A percentile compares a stretch with the other conserved stretches of the same genome.
Conservation (phyloP, 1,140 invertebrate genomes). For the Drosophila pseudoobscura region DNA sequence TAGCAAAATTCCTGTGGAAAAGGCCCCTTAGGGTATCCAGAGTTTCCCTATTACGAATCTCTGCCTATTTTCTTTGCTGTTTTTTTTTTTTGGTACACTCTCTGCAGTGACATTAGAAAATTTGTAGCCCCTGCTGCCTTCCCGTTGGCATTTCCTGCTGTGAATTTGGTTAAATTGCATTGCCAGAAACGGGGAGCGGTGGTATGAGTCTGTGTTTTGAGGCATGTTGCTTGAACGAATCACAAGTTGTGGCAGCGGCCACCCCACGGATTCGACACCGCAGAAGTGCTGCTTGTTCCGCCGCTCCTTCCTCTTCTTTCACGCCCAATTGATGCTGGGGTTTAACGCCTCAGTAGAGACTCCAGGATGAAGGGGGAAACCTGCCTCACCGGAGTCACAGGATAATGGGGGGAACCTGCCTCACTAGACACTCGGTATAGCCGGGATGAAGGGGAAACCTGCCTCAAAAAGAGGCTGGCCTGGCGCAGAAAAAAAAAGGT, state of each 20-base stretch:
- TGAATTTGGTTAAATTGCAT: constrained; percentile 76
- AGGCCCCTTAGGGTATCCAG: too few relatives aligned
- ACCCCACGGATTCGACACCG: constrained; percentile 42
- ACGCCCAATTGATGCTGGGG: constrained; percentile 77
- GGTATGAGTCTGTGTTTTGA: constrained; percentile 19
- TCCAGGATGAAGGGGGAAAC: not conserved
- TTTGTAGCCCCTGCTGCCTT: constrained; percentile 45
- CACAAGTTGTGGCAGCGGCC: constrained; percentile 67
- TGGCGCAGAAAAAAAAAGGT: constrained; percentile 42
- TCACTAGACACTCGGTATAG: too few relatives aligned
- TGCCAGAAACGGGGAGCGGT: constrained; percentile 22
- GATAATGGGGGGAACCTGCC: too few relatives aligned
- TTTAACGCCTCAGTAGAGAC: constrained; percentile 73
- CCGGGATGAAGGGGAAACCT: constrained; percentile 1
- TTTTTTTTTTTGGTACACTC: constrained; percentile 8
- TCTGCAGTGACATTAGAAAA: constrained; percentile 43
- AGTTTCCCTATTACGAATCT: not conserved
- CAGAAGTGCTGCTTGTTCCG: constrained; percentile 71
- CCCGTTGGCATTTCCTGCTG: constrained; percentile 65
- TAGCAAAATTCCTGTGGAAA: too few relatives aligned
- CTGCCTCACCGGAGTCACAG: not conserved
- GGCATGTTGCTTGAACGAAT: constrained; percentile 61
- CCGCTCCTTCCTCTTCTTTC: constrained; percentile 49
- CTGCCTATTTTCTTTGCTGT: constrained; percentile 14
- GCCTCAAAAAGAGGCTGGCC: constrained; percentile 42